Conservation (phyloP, 2,888 invertebrate genomes). For the Eupithecia exiguata region DNA sequence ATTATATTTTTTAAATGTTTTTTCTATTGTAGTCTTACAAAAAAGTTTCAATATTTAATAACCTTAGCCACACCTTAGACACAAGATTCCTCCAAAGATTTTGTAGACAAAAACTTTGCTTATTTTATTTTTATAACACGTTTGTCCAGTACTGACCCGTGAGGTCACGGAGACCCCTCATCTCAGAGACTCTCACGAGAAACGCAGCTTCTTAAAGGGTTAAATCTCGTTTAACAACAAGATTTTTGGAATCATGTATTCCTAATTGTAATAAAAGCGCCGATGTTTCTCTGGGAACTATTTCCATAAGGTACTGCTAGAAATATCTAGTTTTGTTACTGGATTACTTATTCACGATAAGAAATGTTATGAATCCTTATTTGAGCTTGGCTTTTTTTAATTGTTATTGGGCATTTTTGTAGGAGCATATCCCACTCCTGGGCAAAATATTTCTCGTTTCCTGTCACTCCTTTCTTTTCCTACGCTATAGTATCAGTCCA, state of each 20-base stretch:
- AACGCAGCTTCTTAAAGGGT: slow-evolving; percentile 63
- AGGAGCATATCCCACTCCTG: too few species aligned
- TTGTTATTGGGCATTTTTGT: not conserved
- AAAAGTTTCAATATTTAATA: not conserved
- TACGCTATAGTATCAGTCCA: not conserved
- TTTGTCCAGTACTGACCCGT: slow-evolving; percentile 60
- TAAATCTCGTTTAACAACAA: slow-evolving; percentile 43
- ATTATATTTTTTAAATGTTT: not conserved
- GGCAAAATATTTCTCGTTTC: too few species aligned
- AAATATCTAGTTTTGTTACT: not conserved
- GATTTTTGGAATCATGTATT: slow-evolving; percentile 4
- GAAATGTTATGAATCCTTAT: not conserved
- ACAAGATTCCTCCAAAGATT: not conserved
- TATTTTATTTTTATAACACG: not conserved
- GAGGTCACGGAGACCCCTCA: slow-evolving; percentile 64
- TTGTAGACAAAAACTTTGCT: not conserved
- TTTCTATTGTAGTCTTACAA: not conserved
- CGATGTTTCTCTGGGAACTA: not conserved
- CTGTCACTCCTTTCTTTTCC: too few species aligned
- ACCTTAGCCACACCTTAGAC: not conserved
- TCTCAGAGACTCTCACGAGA: slow-evolving; percentile 62
- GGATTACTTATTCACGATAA: not conserved
- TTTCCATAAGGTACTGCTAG: not conserved
- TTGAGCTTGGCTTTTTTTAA: not conserved
- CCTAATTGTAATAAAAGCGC: not conserved